Conservation (phyloP, 2,113 vertebrate species). For the Lasiurus cinereus region DNA sequence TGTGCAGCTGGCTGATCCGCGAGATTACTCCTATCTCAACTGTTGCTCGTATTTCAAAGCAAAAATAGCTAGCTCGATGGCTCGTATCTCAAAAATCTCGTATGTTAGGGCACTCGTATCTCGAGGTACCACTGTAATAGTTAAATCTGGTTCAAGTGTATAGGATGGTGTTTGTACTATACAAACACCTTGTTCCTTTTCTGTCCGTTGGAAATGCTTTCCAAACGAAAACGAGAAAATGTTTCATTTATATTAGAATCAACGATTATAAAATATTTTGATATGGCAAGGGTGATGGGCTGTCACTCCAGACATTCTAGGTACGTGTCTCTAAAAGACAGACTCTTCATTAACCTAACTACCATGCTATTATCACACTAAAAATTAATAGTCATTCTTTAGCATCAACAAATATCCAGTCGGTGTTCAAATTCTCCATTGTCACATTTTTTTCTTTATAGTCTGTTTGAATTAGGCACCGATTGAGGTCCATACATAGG, state of each 20-base stretch:
- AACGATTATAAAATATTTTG: not conserved
- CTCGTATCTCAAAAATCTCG: too few species aligned
- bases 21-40: too few species aligned
- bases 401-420: not conserved
- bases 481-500: not conserved
- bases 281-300: not conserved
- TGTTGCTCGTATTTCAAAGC: too few species aligned
- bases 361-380: not conserved
- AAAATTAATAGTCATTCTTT: slow-evolving; percentile 1
- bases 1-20: too few species aligned
- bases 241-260: not conserved
- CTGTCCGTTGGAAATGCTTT: slow-evolving; percentile 23
- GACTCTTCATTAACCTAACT: not conserved
- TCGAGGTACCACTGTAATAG: not conserved
- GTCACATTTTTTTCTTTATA: slow-evolving; percentile 29
- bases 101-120: too few species aligned
- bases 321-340: not conserved
- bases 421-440: not conserved
- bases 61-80: too few species aligned
- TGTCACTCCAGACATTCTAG: not conserved
- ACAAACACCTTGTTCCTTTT: not conserved
- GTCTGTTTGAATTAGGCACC: not conserved
- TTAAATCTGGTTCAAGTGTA: not conserved
- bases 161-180: not conserved
- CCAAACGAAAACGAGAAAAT: not conserved